Evolutionary conservation across 1,140 invertebrate species (phyloP).

Genomic region (Tetramorium alpestre): DNA sequence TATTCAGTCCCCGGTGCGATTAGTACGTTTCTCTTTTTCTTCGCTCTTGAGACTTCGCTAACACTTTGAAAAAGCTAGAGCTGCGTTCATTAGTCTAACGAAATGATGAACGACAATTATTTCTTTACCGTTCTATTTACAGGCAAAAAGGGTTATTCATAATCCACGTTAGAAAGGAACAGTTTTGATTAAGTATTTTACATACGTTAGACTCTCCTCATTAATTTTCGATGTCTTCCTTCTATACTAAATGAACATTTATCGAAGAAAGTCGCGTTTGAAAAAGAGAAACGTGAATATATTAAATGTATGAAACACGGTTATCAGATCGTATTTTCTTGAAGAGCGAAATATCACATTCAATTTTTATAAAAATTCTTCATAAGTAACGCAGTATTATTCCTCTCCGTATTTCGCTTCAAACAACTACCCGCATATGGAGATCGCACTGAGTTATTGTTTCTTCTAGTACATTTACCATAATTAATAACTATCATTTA

Average conservation of each 20-base stretch:
- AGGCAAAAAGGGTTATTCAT: neutral
- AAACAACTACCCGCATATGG: neutral
- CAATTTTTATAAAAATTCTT: neutral
- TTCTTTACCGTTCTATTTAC: conserved; percentile 14
- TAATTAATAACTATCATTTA: conserved; percentile 26
- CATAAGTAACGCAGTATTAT: neutral
- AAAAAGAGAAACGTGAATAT: neutral
- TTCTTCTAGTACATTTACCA: neutral
- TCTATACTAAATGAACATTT: neutral
- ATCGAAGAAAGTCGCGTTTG: neutral
- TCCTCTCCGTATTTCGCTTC: neutral
- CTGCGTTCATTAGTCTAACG: conserved; percentile 5
- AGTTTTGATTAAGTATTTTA: neutral
- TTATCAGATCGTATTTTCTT: neutral
- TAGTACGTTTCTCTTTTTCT: conserved; percentile 5
- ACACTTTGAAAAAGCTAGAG: neutral
- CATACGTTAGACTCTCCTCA: neutral
- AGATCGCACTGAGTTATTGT: conserved; percentile 1
- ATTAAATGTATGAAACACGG: neutral
- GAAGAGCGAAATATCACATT: neutral
- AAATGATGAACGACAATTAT: conserved; percentile 29
- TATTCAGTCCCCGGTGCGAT: conserved; percentile 46
- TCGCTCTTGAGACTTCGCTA: neutral
- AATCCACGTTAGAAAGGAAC: neutral
- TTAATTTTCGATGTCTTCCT: neutral